Base-by-base conservation (phyloP, 1,140 invertebrate genomes). In the Ditylenchus dipsaci region DNA sequence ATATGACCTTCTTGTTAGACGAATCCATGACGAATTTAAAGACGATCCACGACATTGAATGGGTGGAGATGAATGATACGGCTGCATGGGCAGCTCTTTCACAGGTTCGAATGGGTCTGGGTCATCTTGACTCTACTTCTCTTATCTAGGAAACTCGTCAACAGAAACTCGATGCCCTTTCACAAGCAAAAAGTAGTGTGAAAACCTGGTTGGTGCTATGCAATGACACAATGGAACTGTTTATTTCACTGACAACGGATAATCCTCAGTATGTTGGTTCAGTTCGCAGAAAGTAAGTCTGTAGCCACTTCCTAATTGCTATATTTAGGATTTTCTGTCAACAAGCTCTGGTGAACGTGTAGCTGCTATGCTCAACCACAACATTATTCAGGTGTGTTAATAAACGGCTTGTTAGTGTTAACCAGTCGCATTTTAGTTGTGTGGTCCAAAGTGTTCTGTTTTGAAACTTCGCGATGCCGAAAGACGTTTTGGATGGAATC, bases 141-240 rank as follows among this genome's bases (percentile, higher is more conserved):
- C 63, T 23, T 27, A 19, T 30, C 26, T n/a, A 71, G 26, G 79
- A 82, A 63, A 73, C 77, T 1, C 69, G 67, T 27, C 63, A 82
- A 43, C 60, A 57, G 3, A 79, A 75, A 58, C 49, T 53, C 1
- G 68, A 87, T 87, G 59, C 87, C 90, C 53, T 88, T 89, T 64
- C 86, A 90, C 47, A 91, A 92, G 79, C 85, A 85, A 93, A 96
- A 84, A 86, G 93, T 45, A 92, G 95, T 83, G 95, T 93, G 83
- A 88, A 91, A 65, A 95, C 92, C 0, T 97, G 97, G 85, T 86
- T 97, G 59, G 95, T 93, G 9, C 85, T 97, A 29, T 94, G 93
- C 23, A 88, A 90, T 71, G 94, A 97, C 83, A 97, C 94, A 5
- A 93, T 98, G 56, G 91, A 97, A 78, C 95, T 97, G 92, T 91